Evolutionary conservation across 2,888 invertebrate genomes (phyloP), one percentile per base, ranked within the genome.

Genomic region (Muschampia plurimacula): DNA sequence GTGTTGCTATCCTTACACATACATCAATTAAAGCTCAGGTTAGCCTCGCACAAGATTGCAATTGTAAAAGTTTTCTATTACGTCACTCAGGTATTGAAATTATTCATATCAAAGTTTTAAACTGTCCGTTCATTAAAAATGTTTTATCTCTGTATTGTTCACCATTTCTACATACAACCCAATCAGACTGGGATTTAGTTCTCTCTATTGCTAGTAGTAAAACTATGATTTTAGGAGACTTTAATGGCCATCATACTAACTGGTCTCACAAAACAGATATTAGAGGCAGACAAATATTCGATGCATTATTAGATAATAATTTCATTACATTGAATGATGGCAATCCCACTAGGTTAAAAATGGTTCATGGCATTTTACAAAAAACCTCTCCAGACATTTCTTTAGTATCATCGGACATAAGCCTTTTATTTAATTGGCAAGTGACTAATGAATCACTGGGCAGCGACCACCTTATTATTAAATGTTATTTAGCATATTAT

Each of bases 231-330:
- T 49, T 49, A 49, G 15, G 49, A 5, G 49, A 49, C 2, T 49
- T 49, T n/a, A 49, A 49, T 49, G 49, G 49, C n/a, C 15, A 49
- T 49, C 49, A 49, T 49, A 49, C 49, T n/a, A 49, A 49, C 49
- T 49, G 49, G 49, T 49, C 49, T 3, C 49, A 49, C n/a, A 49
- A 49, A 49, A 49, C 49, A n/a, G 15, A 49, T 49, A n/a, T 7
- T 2, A 49, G 49, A 49, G 49, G 49, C n/a, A 49, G 15, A 4
- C 49, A 49, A 49, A 49, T 49, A 2, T 49, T 49, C 8, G 49
- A 49, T n/a, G n/a, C 49, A 2, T 15, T n/a, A 49, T 15, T 52
- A 15, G 52, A 52, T 15, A 52, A 3, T 15, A 52, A 8, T 52
- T 15, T 52, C 12, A 52, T 52, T 52, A 8, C 15, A 15, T 52